Percentiles rank a stretch among this genome's conserved stretches.
Evolutionary conservation across 2,113 vertebrate genomes (phyloP).

Genomic region (Oreochromis aureus): DNA sequence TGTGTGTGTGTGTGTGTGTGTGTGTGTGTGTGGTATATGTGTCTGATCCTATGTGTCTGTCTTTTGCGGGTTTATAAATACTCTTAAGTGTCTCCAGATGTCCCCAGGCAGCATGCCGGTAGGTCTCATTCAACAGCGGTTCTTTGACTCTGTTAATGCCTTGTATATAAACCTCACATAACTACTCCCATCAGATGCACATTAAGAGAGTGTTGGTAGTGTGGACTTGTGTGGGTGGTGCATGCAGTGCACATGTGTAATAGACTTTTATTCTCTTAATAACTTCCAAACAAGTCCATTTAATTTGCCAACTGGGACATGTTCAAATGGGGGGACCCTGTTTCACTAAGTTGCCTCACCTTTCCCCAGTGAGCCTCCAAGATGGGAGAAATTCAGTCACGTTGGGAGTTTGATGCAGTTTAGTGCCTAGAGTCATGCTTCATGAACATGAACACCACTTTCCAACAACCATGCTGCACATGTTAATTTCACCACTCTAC

Average conservation of each 20-base stretch:
- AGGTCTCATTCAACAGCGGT: conserved; percentile 54
- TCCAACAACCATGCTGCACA: conserved; percentile 29
- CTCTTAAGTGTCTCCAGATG: conserved; percentile 70
- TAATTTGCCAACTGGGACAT: conserved; percentile 24
- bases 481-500: conserved; percentile 2
- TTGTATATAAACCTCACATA: conserved; percentile 64
- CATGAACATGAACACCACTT: conserved; percentile 19
- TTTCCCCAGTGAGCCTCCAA: neutral
- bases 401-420: conserved; percentile 7
- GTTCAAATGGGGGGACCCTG: neutral
- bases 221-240: conserved; percentile 14
- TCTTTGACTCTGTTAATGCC: conserved; percentile 65
- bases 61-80: conserved; percentile 61
- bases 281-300: conserved; percentile 25
- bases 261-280: conserved; percentile 26
- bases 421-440: neutral
- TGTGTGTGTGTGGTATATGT: neutral
- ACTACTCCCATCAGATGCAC: conserved; percentile 55
- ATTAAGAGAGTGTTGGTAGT: conserved; percentile 34
- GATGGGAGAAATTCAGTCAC: neutral
- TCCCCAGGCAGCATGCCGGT: conserved; percentile 51
- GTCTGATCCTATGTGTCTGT: conserved; percentile 26
- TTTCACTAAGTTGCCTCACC: neutral
- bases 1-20: neutral
- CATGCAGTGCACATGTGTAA: conserved; percentile 9